phyloP scores from a whole-genome alignment of 2,113 vertebrate genomes.

The Chaetorhynchus papuensis region DNA sequence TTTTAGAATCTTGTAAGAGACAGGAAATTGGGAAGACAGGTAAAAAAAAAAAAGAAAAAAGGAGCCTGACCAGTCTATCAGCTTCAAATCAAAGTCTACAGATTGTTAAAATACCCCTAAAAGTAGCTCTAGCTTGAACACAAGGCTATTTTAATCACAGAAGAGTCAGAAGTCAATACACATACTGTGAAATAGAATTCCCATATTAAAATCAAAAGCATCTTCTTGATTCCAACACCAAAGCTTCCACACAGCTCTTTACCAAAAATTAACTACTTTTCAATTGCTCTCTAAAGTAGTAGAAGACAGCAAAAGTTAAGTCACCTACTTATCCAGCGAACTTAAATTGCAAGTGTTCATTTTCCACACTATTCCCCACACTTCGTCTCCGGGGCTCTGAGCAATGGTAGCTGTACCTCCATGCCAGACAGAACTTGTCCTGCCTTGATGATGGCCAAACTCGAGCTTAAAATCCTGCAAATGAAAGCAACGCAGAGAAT shows the following conservation, averaged over 20 bases:
- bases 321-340: slow-evolving; percentile 84
- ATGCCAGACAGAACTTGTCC: slow-evolving; percentile 76
- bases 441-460: slow-evolving; percentile 79
- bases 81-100: background rate
- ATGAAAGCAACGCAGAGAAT: slow-evolving; percentile 30
- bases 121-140: background rate
- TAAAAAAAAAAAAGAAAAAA: background rate
- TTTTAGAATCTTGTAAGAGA: background rate
- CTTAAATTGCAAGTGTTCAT: slow-evolving; percentile 75
- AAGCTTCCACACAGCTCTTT: background rate
- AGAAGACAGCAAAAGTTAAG: slow-evolving; percentile 39
- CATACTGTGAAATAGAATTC: background rate
- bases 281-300: background rate
- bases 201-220: background rate
- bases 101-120: background rate
- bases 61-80: background rate
- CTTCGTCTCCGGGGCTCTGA: slow-evolving; percentile 79
- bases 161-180: background rate
- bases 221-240: background rate
- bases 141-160: background rate
- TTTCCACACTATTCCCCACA: slow-evolving; percentile 94
- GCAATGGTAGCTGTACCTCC: slow-evolving; percentile 88
- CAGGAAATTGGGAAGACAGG: background rate
- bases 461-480: slow-evolving; percentile 84
- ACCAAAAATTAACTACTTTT: background rate